Conservation (phyloP, 2,888 invertebrate genomes). For the Aporophyla nigra region DNA sequence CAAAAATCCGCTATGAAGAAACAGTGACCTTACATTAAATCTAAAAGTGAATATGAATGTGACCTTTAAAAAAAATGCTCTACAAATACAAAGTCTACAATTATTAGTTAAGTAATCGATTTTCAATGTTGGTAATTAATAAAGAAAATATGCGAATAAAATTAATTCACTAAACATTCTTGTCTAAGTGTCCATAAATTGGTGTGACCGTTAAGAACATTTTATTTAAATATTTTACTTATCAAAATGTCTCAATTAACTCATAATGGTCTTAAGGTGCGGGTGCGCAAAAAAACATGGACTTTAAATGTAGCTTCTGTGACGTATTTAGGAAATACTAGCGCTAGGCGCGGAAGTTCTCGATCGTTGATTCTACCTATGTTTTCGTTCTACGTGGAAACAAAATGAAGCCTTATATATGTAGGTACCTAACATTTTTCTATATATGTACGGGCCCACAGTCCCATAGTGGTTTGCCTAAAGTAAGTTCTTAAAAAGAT, state of each 20-base stretch:
- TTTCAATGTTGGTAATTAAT: constrained; percentile 37
- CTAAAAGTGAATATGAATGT: constrained; percentile 67
- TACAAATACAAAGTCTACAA: constrained; percentile 51
- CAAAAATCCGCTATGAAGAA: constrained; percentile 72
- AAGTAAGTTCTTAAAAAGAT: background rate
- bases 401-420: background rate
- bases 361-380: background rate
- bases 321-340: constrained; percentile 46
- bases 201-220: background rate
- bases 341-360: constrained; percentile 1
- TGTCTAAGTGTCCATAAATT: background rate
- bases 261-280: constrained; percentile 6
- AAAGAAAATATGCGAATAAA: constrained; percentile 23
- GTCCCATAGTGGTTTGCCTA: background rate
- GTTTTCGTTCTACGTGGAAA: background rate
- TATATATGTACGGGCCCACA: background rate
- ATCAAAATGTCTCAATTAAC: constrained; percentile 29
- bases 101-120: constrained; percentile 47
- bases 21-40: constrained; percentile 70
- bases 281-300: constrained; percentile 18
- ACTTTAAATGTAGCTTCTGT: constrained; percentile 25
- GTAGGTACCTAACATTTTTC: background rate
- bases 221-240: constrained; percentile 13
- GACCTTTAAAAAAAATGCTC: constrained; percentile 64
- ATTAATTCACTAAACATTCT: background rate